Conservation (phyloP, 2,113 vertebrate genomes). For the Spea bombifrons region DNA sequence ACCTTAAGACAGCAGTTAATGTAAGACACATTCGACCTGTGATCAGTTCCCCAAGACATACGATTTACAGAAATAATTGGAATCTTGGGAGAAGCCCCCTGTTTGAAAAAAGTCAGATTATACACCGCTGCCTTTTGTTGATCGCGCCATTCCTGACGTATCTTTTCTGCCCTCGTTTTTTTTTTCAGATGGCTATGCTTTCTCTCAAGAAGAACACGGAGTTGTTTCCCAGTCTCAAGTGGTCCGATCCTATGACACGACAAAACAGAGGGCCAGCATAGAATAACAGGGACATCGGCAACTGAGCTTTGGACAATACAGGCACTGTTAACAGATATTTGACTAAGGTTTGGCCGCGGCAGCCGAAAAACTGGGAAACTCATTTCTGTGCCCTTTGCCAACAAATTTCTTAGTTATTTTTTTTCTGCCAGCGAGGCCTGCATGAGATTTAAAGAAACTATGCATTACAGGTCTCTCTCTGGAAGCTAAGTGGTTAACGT, state of each 20-base stretch:
- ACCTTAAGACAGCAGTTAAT: background rate
- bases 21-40: no score
- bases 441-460: slow-evolving; percentile 38
- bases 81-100: background rate
- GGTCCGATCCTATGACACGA: slow-evolving; percentile 94
- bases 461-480: slow-evolving; percentile 34
- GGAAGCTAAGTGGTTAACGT: slow-evolving; percentile 26
- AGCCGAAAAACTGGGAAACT: slow-evolving; percentile 60
- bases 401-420: slow-evolving; percentile 51
- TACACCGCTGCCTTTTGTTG: background rate
- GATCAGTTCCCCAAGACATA: no score
- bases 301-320: slow-evolving; percentile 48
- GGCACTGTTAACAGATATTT: slow-evolving; percentile 57
- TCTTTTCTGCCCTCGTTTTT: slow-evolving; percentile 9
- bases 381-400: slow-evolving; percentile 78
- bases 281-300: slow-evolving; percentile 65
- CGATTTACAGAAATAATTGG: background rate
- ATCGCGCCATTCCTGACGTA: background rate
- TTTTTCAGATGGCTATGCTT: slow-evolving; percentile 89
- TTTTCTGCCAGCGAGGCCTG: slow-evolving; percentile 33
- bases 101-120: background rate
- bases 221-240: slow-evolving; percentile 93
- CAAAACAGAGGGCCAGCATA: slow-evolving; percentile 78
- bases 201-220: slow-evolving; percentile 97
- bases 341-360: slow-evolving; percentile 52